Conservation (phyloP, 92 coral and sea anemone genomes). For the Umimayanthus kanabou region DNA sequence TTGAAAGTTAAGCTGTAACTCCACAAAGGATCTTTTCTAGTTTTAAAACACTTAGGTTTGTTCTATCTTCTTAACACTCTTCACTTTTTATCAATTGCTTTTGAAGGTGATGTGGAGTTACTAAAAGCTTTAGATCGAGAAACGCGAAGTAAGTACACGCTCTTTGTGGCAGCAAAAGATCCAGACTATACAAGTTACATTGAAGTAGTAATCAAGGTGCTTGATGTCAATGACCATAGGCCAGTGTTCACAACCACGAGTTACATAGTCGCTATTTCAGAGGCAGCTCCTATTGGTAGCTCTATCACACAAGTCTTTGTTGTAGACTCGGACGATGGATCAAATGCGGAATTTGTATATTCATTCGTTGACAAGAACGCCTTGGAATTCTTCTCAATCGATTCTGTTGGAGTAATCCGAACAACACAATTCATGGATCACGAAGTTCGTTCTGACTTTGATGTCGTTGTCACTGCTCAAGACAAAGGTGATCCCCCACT, state of each 20-base stretch:
- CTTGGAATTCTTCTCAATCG: constrained; percentile 39
- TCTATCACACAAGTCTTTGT: constrained; percentile 48
- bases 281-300: constrained; percentile 45
- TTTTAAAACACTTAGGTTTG: background rate
- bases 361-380: constrained; percentile 50
- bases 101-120: constrained; percentile 53
- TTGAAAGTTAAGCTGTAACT: too few relatives aligned
- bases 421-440: constrained; percentile 42
- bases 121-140: constrained; percentile 59
- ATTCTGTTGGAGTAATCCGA: constrained; percentile 42
- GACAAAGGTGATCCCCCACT: constrained; percentile 54
- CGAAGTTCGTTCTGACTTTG: constrained; percentile 36
- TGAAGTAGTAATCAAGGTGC: constrained; percentile 45
- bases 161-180: constrained; percentile 57
- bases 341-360: constrained; percentile 47
- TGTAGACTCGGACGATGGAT: constrained; percentile 53
- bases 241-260: constrained; percentile 51
- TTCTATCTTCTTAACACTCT: background rate
- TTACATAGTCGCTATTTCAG: constrained; percentile 50
- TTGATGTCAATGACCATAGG: constrained; percentile 64
- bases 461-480: constrained; percentile 45
- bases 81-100: background rate
- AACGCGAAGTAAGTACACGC: constrained; percentile 33
- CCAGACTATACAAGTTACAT: constrained; percentile 46
- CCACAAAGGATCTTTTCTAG: too few relatives aligned